Conservation (phyloP, 2,797 vertebrate genomes). For the Florisuga fusca region DNA sequence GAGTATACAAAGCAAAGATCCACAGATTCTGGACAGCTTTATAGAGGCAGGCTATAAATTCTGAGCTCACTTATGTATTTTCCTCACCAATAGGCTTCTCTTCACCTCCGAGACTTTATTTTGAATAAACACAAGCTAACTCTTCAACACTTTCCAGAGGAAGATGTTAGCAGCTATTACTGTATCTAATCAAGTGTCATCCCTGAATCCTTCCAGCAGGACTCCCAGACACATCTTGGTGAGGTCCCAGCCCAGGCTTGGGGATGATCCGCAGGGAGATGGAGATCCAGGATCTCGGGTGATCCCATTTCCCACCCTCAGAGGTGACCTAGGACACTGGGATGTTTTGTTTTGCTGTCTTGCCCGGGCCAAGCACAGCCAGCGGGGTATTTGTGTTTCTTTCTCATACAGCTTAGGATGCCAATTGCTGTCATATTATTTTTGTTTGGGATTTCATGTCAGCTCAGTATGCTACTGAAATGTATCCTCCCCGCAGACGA, state of each 20-base stretch:
- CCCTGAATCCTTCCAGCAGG: fast-evolving
- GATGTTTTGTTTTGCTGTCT: not conserved
- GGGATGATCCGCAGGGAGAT: not conserved
- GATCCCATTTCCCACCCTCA: fast-evolving
- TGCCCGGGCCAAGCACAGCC: not conserved
- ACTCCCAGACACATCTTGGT: fast-evolving
- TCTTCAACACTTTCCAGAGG: not conserved
- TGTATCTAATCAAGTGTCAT: not conserved
- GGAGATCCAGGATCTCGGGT: not conserved
- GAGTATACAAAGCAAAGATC: slow-evolving; percentile 50
- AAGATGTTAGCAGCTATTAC: slow-evolving; percentile 3
- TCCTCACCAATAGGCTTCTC: slow-evolving; percentile 46
- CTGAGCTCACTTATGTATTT: slow-evolving; percentile 27
- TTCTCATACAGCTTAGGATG: not conserved
- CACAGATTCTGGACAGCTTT: slow-evolving; percentile 57
- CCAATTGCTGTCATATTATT: not conserved
- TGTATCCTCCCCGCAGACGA: slow-evolving; percentile 28
- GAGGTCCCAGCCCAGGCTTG: not conserved
- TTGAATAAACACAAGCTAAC: not conserved
- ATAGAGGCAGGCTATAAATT: slow-evolving; percentile 55
- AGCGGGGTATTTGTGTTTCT: not conserved
- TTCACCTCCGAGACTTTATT: slow-evolving; percentile 45
- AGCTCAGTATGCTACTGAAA: slow-evolving; percentile 58
- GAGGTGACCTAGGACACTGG: not conserved
- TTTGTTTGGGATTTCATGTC: slow-evolving; percentile 23